Base-by-base conservation (phyloP, 2,888 invertebrate genomes). In the Tachina fera region DNA sequence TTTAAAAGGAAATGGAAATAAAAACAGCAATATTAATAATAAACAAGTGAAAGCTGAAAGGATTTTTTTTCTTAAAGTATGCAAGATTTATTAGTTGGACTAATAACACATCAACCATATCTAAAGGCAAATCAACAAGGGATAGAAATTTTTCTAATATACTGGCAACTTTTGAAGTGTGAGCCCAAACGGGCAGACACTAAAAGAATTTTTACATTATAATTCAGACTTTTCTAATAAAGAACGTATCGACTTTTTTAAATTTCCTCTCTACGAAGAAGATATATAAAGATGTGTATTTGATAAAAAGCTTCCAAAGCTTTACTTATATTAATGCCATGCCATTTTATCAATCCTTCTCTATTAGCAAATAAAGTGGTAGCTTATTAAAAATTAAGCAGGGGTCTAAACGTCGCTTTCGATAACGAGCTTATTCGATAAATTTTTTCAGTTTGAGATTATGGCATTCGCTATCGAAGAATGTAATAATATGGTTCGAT, bases 41-140 rank as follows among this genome's bases (percentile, higher is more conserved):
- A 61, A 16, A 41, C 13, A 43, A 16, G 31, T 14, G 22, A 75
- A 61, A 19, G 14, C 51, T 75, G 22, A 78, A 71, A 74, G 56
- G 75, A 78, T 74, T 65, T 79, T 45, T 47, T 16, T 4, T 39
- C 47, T 1, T 47, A 19, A 22, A 65, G 47, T 60, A 56, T 47
- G 65, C 72, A 86, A 75, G 83, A 86, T 86, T 83, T 83, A 85
- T 79, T 78, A 76, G 53, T 61, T 71, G 51, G 60, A 47, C 85
- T 83, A 86, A 86, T 83, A 83, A 86, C 70, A 78, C 14, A 58
- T 61, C 56, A 82, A 49, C 3, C 53, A 39, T 65, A 72, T 39
- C 45, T 3, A 14, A 51, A 49, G 22, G 22, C 13, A 74, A 68
- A 45, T 41, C 31, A 45, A 53, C 16, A 45, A 11, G 70, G 51